Evolutionary conservation across 2,888 invertebrate genomes (phyloP).

Genomic region (Neria commutata): DNA sequence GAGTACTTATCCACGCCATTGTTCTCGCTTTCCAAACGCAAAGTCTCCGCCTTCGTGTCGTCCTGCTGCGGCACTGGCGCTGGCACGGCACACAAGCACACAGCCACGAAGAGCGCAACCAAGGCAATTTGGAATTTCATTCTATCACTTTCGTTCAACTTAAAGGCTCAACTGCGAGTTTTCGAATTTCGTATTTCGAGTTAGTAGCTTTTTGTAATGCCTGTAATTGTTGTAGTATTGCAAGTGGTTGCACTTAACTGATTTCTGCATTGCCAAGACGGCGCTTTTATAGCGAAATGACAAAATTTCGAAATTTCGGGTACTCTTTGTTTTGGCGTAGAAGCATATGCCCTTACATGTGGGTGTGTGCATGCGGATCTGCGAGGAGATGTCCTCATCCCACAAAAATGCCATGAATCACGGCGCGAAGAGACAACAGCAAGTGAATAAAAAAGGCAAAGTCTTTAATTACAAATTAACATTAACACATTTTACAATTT

Average conservation of each 20-base stretch:
- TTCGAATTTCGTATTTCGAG: neutral
- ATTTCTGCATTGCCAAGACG: slow-evolving; percentile 10
- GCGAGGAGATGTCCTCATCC: slow-evolving; percentile 28
- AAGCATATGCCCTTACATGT: too few species aligned
- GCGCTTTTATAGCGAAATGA: slow-evolving; percentile 34
- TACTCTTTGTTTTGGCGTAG: slow-evolving; percentile 7
- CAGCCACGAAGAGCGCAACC: slow-evolving; percentile 31
- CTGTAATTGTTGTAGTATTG: slow-evolving; percentile 4
- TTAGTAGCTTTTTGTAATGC: slow-evolving; percentile 11
- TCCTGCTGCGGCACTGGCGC: slow-evolving; percentile 40
- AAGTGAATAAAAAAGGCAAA: slow-evolving; percentile 33
- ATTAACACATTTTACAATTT: slow-evolving; percentile 33
- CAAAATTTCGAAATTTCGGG: neutral
- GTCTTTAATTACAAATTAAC: slow-evolving; percentile 44
- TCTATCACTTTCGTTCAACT: slow-evolving; percentile 23
- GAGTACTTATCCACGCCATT: slow-evolving; percentile 67
- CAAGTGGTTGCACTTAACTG: slow-evolving; percentile 39
- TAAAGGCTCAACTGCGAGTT: neutral
- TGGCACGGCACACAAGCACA: slow-evolving; percentile 31
- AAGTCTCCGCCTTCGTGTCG: slow-evolving; percentile 44
- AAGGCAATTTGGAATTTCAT: slow-evolving; percentile 45
- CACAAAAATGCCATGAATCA: slow-evolving; percentile 23
- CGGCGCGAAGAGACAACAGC: slow-evolving; percentile 28
- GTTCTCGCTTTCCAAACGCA: slow-evolving; percentile 63
- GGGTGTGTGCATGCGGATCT: neutral